Evolutionary conservation across 2,888 invertebrate species (phyloP).

Genomic region (Agrypnus murinus): DNA sequence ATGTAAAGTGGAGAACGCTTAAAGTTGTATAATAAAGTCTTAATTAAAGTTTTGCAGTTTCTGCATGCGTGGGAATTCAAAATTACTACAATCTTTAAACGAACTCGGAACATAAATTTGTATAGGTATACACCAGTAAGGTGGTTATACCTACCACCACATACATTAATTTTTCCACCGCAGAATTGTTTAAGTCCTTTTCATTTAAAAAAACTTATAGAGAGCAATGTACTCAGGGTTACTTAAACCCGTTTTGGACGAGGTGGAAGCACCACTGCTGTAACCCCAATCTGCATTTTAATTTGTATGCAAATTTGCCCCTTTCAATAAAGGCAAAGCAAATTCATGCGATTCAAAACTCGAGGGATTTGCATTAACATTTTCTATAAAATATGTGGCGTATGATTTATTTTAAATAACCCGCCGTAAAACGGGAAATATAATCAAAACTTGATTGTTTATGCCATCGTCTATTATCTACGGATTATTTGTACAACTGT

Average conservation of each 20-base stretch:
- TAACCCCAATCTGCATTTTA: slow-evolving; percentile 54
- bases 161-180: not conserved
- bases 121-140: too few species aligned
- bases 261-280: slow-evolving; percentile 54
- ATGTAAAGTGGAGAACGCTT: not conserved
- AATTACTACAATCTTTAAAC: too few species aligned
- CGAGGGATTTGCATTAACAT: slow-evolving; percentile 51
- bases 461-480: too few species aligned
- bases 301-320: slow-evolving; percentile 52
- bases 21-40: too few species aligned
- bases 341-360: slow-evolving; percentile 51
- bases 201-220: slow-evolving; percentile 40
- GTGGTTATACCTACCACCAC: too few species aligned
- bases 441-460: too few species aligned
- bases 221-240: slow-evolving; percentile 45
- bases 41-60: too few species aligned
- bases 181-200: slow-evolving; percentile 7
- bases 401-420: slow-evolving; percentile 47
- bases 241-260: slow-evolving; percentile 50
- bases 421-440: slow-evolving; percentile 17
- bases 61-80: too few species aligned
- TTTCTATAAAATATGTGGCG: slow-evolving; percentile 45
- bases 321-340: slow-evolving; percentile 51
- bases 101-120: too few species aligned
- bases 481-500: not conserved